Conservation (phyloP, 2,888 invertebrate genomes). For the Eilema caniola region DNA sequence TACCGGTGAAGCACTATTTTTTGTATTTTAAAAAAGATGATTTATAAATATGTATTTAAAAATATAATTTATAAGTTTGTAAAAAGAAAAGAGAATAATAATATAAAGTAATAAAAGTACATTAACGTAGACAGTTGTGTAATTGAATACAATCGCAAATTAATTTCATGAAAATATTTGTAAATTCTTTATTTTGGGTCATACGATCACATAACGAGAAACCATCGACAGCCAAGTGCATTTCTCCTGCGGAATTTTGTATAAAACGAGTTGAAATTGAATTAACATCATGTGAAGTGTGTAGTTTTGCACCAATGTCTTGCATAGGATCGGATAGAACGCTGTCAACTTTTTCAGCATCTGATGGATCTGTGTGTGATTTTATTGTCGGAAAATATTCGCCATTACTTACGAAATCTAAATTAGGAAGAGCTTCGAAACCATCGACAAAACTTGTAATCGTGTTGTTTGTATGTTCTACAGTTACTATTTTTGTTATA, state of each 20-base stretch:
- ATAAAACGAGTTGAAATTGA: constrained; percentile 58
- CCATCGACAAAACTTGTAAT: constrained; percentile 52
- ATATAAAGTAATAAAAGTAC: neutral
- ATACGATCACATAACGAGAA: constrained; percentile 50
- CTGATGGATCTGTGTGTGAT: neutral
- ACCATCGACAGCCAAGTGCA: constrained; percentile 57
- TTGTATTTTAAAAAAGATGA: too few species aligned
- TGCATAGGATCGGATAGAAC: neutral
- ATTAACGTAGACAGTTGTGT: constrained; percentile 28
- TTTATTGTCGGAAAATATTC: constrained; percentile 3
- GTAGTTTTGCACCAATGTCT: constrained; percentile 50
- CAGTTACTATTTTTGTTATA: constrained; percentile 56
- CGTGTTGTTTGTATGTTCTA: constrained; percentile 56
- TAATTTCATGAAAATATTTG: constrained; percentile 40
- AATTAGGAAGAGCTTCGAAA: constrained; percentile 54
- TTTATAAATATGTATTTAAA: too few species aligned
- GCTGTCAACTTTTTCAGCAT: neutral
- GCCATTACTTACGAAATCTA: constrained; percentile 43
- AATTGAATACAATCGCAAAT: constrained; percentile 54
- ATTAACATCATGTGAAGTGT: constrained; percentile 48
- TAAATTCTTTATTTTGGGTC: constrained; percentile 21
- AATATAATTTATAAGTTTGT: too few species aligned
- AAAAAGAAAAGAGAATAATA: neutral
- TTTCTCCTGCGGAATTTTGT: constrained; percentile 53
- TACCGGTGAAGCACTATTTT: too few species aligned